Percentiles rank a stretch among this genome's conserved stretches.
Conservation (phyloP, 2,797 vertebrate species). For the Coracias cyanogaster region DNA sequence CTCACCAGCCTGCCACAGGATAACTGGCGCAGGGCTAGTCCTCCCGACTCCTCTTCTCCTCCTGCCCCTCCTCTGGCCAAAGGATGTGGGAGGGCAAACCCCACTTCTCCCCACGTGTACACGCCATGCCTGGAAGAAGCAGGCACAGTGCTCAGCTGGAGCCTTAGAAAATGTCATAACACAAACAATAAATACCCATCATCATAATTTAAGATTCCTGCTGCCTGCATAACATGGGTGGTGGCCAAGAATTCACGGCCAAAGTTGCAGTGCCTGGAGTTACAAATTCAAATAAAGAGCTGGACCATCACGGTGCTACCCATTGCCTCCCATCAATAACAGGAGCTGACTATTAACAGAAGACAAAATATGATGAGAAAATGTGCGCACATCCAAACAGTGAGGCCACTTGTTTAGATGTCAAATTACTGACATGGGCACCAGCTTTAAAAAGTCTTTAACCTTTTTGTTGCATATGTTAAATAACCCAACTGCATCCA, state of each 20-base stretch:
- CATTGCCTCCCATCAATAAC: not conserved
- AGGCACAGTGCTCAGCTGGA: not conserved
- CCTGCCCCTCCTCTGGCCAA: not conserved
- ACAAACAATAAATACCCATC: not conserved
- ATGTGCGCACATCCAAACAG: not conserved
- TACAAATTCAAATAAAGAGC: not conserved
- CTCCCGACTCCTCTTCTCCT: not conserved
- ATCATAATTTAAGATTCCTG: not conserved
- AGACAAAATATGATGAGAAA: not conserved
- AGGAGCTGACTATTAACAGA: not conserved
- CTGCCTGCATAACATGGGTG: not conserved
- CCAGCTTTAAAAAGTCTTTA: not conserved
- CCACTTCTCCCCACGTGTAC: not conserved
- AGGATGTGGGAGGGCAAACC: not conserved
- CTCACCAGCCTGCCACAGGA: not conserved
- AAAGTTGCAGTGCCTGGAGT: slow-evolving; percentile 2
- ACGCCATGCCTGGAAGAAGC: not conserved
- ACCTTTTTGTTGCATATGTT: not conserved
- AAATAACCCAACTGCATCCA: not conserved
- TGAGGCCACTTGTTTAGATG: not conserved
- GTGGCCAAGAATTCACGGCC: not conserved
- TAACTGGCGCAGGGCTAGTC: not conserved
- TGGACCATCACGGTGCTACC: not conserved
- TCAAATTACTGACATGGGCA: not conserved
- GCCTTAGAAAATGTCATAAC: slow-evolving; percentile 10